Base-by-base conservation (phyloP, 2,113 vertebrate genomes). In the Corvus hawaiiensis region DNA sequence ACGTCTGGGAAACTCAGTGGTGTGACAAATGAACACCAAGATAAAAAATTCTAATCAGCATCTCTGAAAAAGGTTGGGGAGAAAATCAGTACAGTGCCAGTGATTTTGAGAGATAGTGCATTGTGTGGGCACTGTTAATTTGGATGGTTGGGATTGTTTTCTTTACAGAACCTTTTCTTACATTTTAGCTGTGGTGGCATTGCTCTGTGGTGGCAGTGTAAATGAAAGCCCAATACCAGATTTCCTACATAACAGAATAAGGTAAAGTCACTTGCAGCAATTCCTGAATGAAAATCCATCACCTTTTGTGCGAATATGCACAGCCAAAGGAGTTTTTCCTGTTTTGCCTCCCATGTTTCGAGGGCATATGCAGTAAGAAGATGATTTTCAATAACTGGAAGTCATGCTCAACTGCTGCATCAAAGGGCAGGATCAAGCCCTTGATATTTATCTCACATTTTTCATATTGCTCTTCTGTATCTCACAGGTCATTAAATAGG, bases 401-500 rank as follows among this genome's bases (percentile, higher is more conserved):
- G 18, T 79, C 16, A 61, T 80, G 24, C 7, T 86, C 39, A 55
- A 13, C 33, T 84, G 9, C 32, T 66, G 27, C 74, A 78, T 17
- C 67, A 67, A 88, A 80, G 39, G 59, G 24, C 39, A 93, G 24
- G 35, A 83, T 80, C 75, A 80, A 96, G 61, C 17, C 49, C 43
- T 93, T 59, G 75, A 39, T 91, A 71, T 77, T 94, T 93, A 46
- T 81, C n/a, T 77, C 72, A 83, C 20, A 59, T 83, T 93, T 95
- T 80, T 56, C 33, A 9, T 83, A 39, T 37, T 80, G 30, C 27
- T 83, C 9, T 77, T 87, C 46, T 84, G 63, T 92, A 86, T 72
- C 75, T 71, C 68, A 86, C 41, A 71, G 39, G 35, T 71, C 71
- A 55, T 91, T 79, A 87, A 75, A 54, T 4, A 66, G 20, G 23